Evolutionary conservation across 2,888 invertebrate genomes (phyloP).

Genomic region (Clunio marinus): DNA sequence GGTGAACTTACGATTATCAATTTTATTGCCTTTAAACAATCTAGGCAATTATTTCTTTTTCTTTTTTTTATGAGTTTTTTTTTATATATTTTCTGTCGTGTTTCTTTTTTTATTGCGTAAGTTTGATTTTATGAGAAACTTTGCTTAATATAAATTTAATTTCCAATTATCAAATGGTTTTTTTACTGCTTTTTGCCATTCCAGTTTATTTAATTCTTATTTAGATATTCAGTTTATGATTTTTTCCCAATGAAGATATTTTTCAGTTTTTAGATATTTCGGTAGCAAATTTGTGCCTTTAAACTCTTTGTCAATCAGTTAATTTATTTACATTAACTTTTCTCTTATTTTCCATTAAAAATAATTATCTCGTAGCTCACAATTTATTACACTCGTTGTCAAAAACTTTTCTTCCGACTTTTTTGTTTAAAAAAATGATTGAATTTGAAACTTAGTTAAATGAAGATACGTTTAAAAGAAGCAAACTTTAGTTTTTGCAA

Average conservation of each 20-base stretch:
- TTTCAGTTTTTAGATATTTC: neutral
- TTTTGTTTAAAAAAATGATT: no score
- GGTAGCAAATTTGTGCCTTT: neutral
- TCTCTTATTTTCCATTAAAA: neutral
- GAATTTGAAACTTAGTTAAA: no score
- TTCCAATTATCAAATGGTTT: neutral
- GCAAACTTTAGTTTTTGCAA: neutral
- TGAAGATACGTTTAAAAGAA: neutral
- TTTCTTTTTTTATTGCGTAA: neutral
- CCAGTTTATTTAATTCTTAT: no score
- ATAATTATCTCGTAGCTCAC: neutral
- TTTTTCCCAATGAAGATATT: neutral
- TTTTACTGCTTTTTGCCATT: neutral
- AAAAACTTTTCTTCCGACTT: neutral
- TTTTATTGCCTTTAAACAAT: neutral
- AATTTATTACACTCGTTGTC: neutral
- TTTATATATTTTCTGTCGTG: neutral
- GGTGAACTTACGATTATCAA: neutral
- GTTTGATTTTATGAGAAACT: neutral
- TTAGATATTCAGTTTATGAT: neutral
- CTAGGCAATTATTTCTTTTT: neutral
- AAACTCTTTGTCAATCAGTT: neutral
- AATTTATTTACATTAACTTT: neutral
- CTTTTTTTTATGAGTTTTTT: neutral
- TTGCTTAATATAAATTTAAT: neutral